A percentile compares a stretch with the other conserved stretches of the same genome.
These are phyloP conservation scores for Dendronephthya gigantea DNA, from an alignment of 64 coral and sea anemone genomes.

Conservation along the genomic window DNA sequence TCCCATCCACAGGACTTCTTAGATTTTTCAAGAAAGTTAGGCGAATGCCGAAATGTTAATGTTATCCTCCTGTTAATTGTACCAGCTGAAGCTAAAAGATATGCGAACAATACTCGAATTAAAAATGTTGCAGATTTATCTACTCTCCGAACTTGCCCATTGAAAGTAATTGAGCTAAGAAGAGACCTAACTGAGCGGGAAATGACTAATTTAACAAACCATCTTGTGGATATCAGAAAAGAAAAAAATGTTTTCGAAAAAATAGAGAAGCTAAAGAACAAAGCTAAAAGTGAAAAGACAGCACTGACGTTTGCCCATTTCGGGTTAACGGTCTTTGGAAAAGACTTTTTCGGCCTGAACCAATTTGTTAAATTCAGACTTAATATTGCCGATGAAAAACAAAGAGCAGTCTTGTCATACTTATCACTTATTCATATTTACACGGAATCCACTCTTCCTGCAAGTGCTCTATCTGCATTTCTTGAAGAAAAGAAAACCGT, in stretches of 20 bases:
- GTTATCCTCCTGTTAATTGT: slow-evolving; percentile 57
- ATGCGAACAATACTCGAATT: not conserved
- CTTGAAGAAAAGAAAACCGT: slow-evolving; percentile 30
- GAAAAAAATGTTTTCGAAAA: not conserved
- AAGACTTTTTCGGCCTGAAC: slow-evolving; percentile 30
- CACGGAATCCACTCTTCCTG: slow-evolving; percentile 54
- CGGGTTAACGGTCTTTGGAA: slow-evolving; percentile 55
- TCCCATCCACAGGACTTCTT: slow-evolving; percentile 49
- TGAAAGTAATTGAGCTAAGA: slow-evolving; percentile 39
- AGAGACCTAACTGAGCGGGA: slow-evolving; percentile 36
- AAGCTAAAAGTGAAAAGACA: not conserved
- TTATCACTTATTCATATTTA: slow-evolving; percentile 49
- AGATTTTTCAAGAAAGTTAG: slow-evolving; percentile 54
- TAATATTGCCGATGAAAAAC: slow-evolving; percentile 39
- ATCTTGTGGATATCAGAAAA: slow-evolving; percentile 30
- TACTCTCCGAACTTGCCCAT: slow-evolving; percentile 39
- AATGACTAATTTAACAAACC: slow-evolving; percentile 32
- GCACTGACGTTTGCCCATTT: slow-evolving; percentile 52
- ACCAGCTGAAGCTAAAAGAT: slow-evolving; percentile 32
- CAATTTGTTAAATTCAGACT: slow-evolving; percentile 48
- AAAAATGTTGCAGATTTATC: slow-evolving; percentile 19
- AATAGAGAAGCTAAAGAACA: slow-evolving; percentile 15
- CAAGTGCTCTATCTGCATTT: slow-evolving; percentile 34
- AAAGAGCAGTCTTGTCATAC: slow-evolving; percentile 42
- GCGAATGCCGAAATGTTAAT: slow-evolving; percentile 38